A percentile compares a stretch with the other conserved stretches of the same genome.
Conservation (phyloP, 2,113 vertebrate genomes). For the Alethe diademata region DNA sequence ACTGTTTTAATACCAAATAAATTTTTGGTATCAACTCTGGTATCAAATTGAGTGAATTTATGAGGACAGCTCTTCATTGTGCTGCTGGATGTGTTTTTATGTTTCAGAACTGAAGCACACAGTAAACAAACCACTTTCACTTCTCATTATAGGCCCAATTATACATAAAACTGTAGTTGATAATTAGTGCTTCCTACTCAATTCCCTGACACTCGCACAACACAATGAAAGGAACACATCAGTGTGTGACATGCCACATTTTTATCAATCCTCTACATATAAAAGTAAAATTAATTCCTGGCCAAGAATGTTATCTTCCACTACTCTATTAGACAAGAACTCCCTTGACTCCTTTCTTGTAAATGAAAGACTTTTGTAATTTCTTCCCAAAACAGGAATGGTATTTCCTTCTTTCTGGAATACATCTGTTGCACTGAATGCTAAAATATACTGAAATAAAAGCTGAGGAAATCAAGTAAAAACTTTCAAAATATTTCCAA, state of each 20-base stretch:
- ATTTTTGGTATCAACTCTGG: neutral
- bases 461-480: neutral
- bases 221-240: neutral
- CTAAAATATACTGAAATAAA: neutral
- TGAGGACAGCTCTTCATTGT: neutral
- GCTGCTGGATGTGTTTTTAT: neutral
- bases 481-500: neutral
- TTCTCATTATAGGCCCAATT: neutral
- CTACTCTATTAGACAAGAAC: neutral
- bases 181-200: neutral
- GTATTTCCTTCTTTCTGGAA: neutral
- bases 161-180: neutral
- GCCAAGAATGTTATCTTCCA: neutral
- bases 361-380: neutral
- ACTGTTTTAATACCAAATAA: neutral
- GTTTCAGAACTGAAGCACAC: neutral
- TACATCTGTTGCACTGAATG: neutral
- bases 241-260: neutral
- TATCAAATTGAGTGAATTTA: neutral
- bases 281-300: neutral
- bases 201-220: neutral
- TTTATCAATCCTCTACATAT: neutral
- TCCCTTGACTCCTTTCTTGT: neutral
- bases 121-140: slow-evolving; percentile 1
- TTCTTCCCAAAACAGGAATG: neutral